Percentiles rank a stretch among this genome's conserved stretches.
phyloP scores from a whole-genome alignment of 2,888 invertebrate genomes.

The Drosophila vallismaia region DNA sequence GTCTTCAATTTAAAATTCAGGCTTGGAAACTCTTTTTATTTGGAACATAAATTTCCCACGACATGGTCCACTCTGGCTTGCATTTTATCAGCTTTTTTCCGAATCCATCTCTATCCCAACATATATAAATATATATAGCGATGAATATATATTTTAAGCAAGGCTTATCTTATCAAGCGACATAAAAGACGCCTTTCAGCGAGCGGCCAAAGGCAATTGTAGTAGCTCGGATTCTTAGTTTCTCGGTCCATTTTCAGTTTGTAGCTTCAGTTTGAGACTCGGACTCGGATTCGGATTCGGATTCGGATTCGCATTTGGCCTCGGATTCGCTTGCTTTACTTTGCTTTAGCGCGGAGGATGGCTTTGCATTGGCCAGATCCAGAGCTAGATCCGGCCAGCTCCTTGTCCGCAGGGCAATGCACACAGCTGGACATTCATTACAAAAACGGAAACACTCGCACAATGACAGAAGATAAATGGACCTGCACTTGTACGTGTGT shows the following conservation, averaged over 20 bases:
- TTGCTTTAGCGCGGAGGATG: slow-evolving; percentile 13
- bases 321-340: slow-evolving; percentile 33
- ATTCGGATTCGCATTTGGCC: slow-evolving; percentile 37
- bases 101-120: slow-evolving; percentile 7
- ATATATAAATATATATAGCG: slow-evolving; percentile 44
- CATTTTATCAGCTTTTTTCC: not conserved
- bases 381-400: slow-evolving; percentile 32
- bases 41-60: not conserved
- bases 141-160: slow-evolving; percentile 74
- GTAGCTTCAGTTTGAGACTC: slow-evolving; percentile 22
- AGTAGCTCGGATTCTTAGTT: slow-evolving; percentile 42
- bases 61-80: not conserved
- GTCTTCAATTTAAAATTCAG: too few relatives aligned
- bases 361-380: slow-evolving; percentile 40
- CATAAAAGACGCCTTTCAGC: slow-evolving; percentile 80
- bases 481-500: slow-evolving; percentile 76
- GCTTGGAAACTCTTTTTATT: too few relatives aligned
- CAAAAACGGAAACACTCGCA: slow-evolving; percentile 78
- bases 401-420: slow-evolving; percentile 71
- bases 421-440: slow-evolving; percentile 78
- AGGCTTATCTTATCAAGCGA: slow-evolving; percentile 77
- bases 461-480: slow-evolving; percentile 77
- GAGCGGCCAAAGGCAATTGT: slow-evolving; percentile 69
- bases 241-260: slow-evolving; percentile 23
- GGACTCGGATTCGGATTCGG: slow-evolving; percentile 18